Base-by-base conservation (phyloP, 1,140 invertebrate genomes). In the Plectrocnemia conspersa region DNA sequence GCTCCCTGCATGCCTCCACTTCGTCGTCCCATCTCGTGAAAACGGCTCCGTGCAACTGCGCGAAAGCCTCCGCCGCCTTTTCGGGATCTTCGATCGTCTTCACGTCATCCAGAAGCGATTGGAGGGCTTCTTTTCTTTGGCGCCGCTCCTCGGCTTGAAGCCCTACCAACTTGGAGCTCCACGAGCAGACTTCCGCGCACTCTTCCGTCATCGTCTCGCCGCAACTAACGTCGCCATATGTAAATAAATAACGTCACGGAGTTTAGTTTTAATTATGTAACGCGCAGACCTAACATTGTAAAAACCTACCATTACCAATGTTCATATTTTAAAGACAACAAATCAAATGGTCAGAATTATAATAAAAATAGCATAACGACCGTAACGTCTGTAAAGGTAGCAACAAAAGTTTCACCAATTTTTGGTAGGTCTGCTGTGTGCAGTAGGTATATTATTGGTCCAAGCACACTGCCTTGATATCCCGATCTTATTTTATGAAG, bases 181-280 rank as follows among this genome's bases (percentile, higher is more conserved):
- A 19, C 27, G 16, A 22, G 5, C 7, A 6, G 15, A 1, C 32
- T n/a, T 2, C 6, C 32, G 4, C 15, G 46, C 2, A 16, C 41
- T 45, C 46, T 49, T 44, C 56, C 32, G 16, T 54, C 56, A 2
- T 23, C 25, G 21, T 54, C 53, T 58, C 11, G 32, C 41, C 11
- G 46, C 10, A 15, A 48, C 5, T 33, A 23, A 47, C 32, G n/a
- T 25, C 36, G 47, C 59, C 59, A 61, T 61, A 56, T 61, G 59
- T 61, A 61, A 61, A 61, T 56, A 61, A 61, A 56, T 52, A 42
- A 56, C 47, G 44, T 47, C 44, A 47, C 41, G n/a, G 21, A 29
- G 27, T 29, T n/a, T 29, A 29, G 27, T 29, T 29, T n/a, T 29
- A 29, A 29, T 29, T 29, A 29, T 29, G n/a, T n/a, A n/a, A n/a